phyloP scores from a whole-genome alignment of 2,113 vertebrate genomes.

The Rhinolophus sinicus region DNA sequence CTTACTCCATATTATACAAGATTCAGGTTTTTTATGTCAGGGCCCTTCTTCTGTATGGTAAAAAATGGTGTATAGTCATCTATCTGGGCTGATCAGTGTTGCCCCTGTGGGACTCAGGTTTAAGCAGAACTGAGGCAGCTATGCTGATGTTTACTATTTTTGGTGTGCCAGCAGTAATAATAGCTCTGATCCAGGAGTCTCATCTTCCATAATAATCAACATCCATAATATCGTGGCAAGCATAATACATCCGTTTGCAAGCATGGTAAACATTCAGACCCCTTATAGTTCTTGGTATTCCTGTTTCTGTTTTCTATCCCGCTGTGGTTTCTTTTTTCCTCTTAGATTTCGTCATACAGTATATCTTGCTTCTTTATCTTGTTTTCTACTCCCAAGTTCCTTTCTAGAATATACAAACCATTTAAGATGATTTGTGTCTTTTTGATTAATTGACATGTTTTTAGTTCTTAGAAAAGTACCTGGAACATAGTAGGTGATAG shows the following conservation, averaged over 20 bases:
- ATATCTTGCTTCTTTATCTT: background rate
- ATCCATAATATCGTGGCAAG: background rate
- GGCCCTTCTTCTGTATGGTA: background rate
- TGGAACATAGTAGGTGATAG: background rate
- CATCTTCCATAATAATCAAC: background rate
- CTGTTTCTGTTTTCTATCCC: background rate
- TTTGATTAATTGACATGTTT: background rate
- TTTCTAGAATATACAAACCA: background rate
- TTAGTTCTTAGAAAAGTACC: background rate
- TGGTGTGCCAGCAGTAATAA: background rate
- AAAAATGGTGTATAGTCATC: background rate
- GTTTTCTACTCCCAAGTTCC: background rate
- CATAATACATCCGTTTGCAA: background rate
- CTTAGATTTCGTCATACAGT: background rate
- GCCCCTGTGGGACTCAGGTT: background rate
- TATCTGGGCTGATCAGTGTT: background rate
- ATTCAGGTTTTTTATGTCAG: background rate
- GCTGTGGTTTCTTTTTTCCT: background rate
- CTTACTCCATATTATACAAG: background rate
- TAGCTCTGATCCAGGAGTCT: background rate
- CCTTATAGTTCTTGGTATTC: background rate
- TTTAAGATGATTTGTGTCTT: background rate
- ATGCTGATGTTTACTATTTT: background rate
- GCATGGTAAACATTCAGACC: background rate
- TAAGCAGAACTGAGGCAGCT: background rate